Base-by-base conservation (phyloP, 2,113 vertebrate genomes). In the Heterochromis multidens region DNA sequence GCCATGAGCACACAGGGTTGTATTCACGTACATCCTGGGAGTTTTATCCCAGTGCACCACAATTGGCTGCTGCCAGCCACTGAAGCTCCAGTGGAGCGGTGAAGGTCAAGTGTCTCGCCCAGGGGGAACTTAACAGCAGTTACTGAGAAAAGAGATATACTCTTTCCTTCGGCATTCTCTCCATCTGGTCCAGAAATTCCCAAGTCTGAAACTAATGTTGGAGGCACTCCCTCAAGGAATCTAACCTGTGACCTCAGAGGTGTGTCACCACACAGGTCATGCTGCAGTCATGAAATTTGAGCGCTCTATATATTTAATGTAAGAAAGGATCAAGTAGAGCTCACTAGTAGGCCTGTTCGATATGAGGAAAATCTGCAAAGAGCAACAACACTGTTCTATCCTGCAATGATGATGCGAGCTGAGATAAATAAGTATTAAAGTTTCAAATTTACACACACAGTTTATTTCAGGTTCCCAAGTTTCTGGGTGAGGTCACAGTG, bases 81-180 rank as follows among this genome's bases (percentile, higher is more conserved):
- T 52, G 37, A 77, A 52, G 23, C 87, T 49, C 40, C 56, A 61
- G 21, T 43, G 63, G 17, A 81, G 59, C 37, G 0, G 21, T 72
- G 31, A 76, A 84, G 60, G 76, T 77, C 52, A 65, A 84, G 84
- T n/a, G 54, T 62, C 23, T 77, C 13, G 1, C 61, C 11, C 19
- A 12, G 31, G 49, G 46, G 61, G 58, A 77, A 2, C 1, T 63
- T 52, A 33, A 81, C 60, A 63, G 40, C 46, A 57, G 35, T 52
- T 70, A 37, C 7, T 16, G 33, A 67, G 60, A 56, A 3, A 62
- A 7, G 11, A 63, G 4, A 43, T 37, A 0, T 25, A 78, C 6
- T 27, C 13, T 33, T 29, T 7, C 9, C 58, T 43, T 16, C 23
- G 27, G 63, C 19, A 27, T n/a, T 9, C 80, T 33, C 52, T 31